phyloP scores from a whole-genome alignment of 2,113 vertebrate species.

The Brachirus orientalis region DNA sequence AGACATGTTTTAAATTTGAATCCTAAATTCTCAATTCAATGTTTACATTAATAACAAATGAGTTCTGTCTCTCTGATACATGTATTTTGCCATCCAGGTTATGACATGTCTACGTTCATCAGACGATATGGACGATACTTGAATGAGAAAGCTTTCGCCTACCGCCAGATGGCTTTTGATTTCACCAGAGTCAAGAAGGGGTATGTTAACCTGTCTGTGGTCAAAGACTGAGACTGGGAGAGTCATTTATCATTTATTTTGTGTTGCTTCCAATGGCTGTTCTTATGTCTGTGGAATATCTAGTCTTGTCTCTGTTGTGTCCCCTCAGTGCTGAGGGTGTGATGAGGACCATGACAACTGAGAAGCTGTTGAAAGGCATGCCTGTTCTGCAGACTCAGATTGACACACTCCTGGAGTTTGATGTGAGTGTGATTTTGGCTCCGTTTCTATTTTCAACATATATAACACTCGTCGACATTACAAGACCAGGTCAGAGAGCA shows the following conservation, averaged over 20 bases:
- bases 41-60: neutral
- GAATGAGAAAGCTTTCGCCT: conserved; percentile 98
- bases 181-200: conserved; percentile 99
- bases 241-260: neutral
- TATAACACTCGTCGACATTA: neutral
- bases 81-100: conserved; percentile 78
- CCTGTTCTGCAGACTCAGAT: conserved; percentile 96
- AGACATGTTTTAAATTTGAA: no score
- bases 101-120: conserved; percentile 97
- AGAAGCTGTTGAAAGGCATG: conserved; percentile 98
- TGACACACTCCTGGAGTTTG: conserved; percentile 96
- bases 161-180: conserved; percentile 99
- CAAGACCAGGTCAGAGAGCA: neutral
- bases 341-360: conserved; percentile 97
- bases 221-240: neutral
- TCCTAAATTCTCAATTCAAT: no score
- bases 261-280: neutral
- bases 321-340: conserved; percentile 91
- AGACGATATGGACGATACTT: conserved; percentile 97
- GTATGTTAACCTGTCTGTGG: conserved; percentile 75
- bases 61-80: neutral
- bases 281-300: neutral
- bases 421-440: conserved; percentile 85
- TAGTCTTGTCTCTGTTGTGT: conserved; percentile 14
- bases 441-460: neutral